Conservation (phyloP, 2,113 vertebrate species). For the Elaphurus davidianus region DNA sequence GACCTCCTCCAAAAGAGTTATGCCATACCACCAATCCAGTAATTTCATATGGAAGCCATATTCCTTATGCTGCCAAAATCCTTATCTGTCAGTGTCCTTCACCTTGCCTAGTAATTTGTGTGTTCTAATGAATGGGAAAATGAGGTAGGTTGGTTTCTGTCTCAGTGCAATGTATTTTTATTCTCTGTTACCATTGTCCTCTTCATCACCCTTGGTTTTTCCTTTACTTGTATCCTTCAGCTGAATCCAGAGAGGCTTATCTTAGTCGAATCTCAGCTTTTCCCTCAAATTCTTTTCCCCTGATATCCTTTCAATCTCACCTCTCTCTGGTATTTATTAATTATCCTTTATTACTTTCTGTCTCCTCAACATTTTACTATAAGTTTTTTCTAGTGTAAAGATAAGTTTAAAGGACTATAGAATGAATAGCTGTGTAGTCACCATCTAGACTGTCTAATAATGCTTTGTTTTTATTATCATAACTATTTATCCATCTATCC, state of each 20-base stretch:
- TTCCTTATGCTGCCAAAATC: slow-evolving; percentile 29
- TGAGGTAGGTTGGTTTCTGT: background rate
- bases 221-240: background rate
- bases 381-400: background rate
- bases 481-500: background rate
- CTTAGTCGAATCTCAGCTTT: background rate
- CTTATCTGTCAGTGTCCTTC: slow-evolving; percentile 37
- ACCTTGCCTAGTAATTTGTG: slow-evolving; percentile 35
- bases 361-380: background rate
- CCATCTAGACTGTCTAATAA: background rate
- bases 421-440: background rate
- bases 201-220: background rate
- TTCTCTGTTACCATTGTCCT: background rate
- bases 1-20: background rate
- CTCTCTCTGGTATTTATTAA: background rate
- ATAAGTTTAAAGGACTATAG: background rate
- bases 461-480: background rate
- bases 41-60: slow-evolving; percentile 45
- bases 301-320: background rate
- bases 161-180: background rate
- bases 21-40: background rate
- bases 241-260: background rate
- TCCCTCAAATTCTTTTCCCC: background rate
- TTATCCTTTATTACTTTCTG: background rate
- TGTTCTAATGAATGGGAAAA: slow-evolving; percentile 35